Evolutionary conservation across 2,113 vertebrate genomes (phyloP), one percentile per base, ranked within the genome.

Genomic region (Microcebus murinus): DNA sequence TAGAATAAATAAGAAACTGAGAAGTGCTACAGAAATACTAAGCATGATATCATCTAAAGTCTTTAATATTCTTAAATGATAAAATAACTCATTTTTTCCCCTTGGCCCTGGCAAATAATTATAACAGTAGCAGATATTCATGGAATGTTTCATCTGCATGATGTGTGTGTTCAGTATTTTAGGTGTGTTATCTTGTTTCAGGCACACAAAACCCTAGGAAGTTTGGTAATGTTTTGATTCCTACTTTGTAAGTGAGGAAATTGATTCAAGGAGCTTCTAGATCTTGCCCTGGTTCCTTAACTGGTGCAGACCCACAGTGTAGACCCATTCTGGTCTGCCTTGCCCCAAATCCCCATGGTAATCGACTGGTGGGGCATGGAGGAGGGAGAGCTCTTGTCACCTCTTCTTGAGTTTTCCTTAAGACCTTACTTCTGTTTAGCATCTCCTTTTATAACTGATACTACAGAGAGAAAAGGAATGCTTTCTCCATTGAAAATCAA

Each of bases 1-100:
- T 94, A 23, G 21, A 93, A 97, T 91, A 94, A 95, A 94, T 95
- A 52, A 34, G 89, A 97, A 95, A 94, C 39, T 59, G 76, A 29
- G 48, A 87, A 74, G 29, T 59, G 20, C 6, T 74, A 48, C 8
- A 42, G 59, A 82, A 87, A 52, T 36, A 68, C 27, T 31, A 82
- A 68, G 12, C 2, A 10, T 55, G 59, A 20, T n/a, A 14, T 63
- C 31, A 61, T 88, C 83, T 68, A 27, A 82, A 29, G 20, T 57
- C 25, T 50, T 95, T 90, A 48, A 18, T 57, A 65, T n/a, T 84
- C 20, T 59, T 55, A 82, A 59, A 11, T 11, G 34, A 23, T 45
- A 81, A 80, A 73, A 50, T 39, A 70, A 8, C 13, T 79, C 36
- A 52, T 18, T 50, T 27, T 88, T 50, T 18, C n/a, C 18, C 55